Evolutionary conservation across 2,888 invertebrate genomes (phyloP), one percentile per base, ranked within the genome.

Genomic region (Eupithecia dodoneata): DNA sequence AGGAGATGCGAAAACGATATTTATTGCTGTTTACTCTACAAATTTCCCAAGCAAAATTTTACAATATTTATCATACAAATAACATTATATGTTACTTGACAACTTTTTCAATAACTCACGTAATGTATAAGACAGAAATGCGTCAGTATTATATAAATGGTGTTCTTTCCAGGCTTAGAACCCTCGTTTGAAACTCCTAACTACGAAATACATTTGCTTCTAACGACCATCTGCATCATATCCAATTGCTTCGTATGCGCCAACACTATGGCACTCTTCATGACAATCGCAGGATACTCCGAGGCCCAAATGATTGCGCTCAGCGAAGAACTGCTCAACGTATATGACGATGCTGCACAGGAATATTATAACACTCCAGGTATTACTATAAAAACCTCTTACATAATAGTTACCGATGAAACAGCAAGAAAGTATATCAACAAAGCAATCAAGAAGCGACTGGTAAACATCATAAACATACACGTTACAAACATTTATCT

Each of bases 191-290:
- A 70, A 70, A 47, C 70, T 47, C 70, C 70, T 18, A 70, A 70
- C 30, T 70, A 70, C 47, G 70, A 70, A 70, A 70, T 49, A 18
- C 2, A 13, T 12, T 47, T 18, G 30, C 1, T 70, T 12, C 13
- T 70, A 13, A 47, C 5, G 47, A 47, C 47, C 10, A 45, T 47
- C 5, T 18, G 70, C 47, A n/a, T 70, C 12, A 9, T 70, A 18
- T 47, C 70, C 12, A 70, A 70, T 47, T 47, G 47, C 18, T 70
- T 66, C 47, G 73, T n/a, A 42, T 65, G 9, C 5, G 47, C 18
- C 70, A 70, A 70, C 47, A 47, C 59, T 4, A 59, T 72, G 72
- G 70, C 70, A 2, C 18, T 55, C 52, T 71, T 55, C 44, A 52
- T 71, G 52, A 15, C 42, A 7, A 41, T 52, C n/a, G 18, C 42